phyloP scores from a whole-genome alignment of 2,888 invertebrate species.

The Lacanobia oleracea region DNA sequence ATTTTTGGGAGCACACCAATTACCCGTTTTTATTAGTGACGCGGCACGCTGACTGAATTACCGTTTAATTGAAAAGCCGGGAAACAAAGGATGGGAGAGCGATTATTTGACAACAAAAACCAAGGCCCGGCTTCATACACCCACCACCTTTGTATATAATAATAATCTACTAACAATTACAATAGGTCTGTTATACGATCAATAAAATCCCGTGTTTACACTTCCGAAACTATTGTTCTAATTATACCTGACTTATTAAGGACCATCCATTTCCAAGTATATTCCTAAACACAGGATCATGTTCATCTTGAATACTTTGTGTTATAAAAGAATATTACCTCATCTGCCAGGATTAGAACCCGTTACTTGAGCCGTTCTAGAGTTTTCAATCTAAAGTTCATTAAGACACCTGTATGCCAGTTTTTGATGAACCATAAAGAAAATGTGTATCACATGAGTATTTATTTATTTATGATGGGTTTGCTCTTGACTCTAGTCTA shows the following conservation, averaged over 20 bases:
- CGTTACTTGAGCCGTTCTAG: constrained; percentile 18
- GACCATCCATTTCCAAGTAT: constrained; percentile 1
- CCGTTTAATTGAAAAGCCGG: constrained; percentile 52
- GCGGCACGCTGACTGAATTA: constrained; percentile 38
- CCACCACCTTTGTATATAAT: constrained; percentile 8
- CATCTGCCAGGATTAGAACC: constrained; percentile 26
- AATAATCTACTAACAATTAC: constrained; percentile 12
- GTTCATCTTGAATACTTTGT: constrained; percentile 22
- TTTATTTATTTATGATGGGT: no score
- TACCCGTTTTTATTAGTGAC: constrained; percentile 36
- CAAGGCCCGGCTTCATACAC: not conserved
- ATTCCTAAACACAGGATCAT: not conserved
- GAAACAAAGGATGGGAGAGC: constrained; percentile 39
- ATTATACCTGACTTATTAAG: constrained; percentile 26
- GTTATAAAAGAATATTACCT: constrained; percentile 38
- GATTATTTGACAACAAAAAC: constrained; percentile 44
- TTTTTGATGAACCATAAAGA: not conserved
- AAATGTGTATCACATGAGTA: not conserved
- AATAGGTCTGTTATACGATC: not conserved
- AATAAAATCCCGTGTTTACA: constrained; percentile 13
- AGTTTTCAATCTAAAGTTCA: constrained; percentile 33
- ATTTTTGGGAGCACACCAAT: constrained; percentile 39
- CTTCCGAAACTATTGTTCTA: not conserved
- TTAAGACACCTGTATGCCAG: not conserved
- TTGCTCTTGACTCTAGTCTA: no score